Conservation (phyloP, 2,888 invertebrate species). For the Rutpela maculata region DNA sequence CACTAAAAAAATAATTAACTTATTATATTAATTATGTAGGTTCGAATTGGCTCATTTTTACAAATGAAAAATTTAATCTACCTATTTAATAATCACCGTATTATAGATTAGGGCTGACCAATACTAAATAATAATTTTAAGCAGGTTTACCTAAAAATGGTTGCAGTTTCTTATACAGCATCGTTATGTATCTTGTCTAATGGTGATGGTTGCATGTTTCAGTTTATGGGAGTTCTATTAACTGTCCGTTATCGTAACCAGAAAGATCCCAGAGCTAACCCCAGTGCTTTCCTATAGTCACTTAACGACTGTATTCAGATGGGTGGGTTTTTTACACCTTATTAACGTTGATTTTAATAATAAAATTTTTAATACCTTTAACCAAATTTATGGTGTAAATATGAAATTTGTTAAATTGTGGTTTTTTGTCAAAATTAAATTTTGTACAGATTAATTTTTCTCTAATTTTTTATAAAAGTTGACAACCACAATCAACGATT, state of each 20-base stretch:
- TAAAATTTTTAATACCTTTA: slow-evolving; percentile 26
- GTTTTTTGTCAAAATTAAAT: too few species aligned
- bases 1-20: too few species aligned
- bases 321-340: slow-evolving; percentile 61
- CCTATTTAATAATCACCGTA: background rate
- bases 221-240: slow-evolving; percentile 98
- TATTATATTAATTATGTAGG: too few species aligned
- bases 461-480: too few species aligned
- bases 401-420: too few species aligned
- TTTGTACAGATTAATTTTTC: too few species aligned
- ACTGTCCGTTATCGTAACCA: slow-evolving; percentile 98
- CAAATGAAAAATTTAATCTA: too few species aligned
- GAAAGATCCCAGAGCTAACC: slow-evolving; percentile 97
- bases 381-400: slow-evolving; percentile 33
- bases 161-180: background rate
- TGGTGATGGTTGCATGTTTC: slow-evolving; percentile 73
- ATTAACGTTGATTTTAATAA: slow-evolving; percentile 12
- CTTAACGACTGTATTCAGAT: slow-evolving; percentile 60
- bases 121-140: background rate
- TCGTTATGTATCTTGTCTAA: slow-evolving; percentile 18
- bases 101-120: background rate
- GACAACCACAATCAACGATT: too few species aligned
- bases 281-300: slow-evolving; percentile 96
- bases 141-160: background rate
- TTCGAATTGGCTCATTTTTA: too few species aligned